A percentile compares a stretch with the other conserved stretches of the same genome.
phyloP scores from a whole-genome alignment of 2,113 vertebrate genomes.

The Nycticryphes semicollaris region DNA sequence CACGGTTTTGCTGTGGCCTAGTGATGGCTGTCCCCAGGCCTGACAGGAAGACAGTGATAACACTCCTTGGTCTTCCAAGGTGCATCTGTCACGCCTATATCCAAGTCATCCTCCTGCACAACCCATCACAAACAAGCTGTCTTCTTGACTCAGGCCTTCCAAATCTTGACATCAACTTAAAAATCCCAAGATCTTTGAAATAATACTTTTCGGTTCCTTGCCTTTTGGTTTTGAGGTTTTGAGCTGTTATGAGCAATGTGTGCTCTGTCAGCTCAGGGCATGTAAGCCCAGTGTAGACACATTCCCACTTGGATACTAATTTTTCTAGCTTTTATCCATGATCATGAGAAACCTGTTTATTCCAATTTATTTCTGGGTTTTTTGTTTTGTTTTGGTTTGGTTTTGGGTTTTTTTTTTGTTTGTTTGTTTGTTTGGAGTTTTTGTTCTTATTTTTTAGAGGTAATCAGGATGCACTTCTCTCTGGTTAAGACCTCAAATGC shows the following conservation, averaged over 20 bases:
- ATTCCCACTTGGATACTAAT: background rate
- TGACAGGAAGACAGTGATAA: background rate
- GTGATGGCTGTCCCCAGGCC: background rate
- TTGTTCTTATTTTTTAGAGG: background rate
- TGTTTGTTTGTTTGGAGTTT: too few relatives aligned
- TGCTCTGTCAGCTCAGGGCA: background rate
- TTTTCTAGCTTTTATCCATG: background rate
- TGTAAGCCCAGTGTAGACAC: accelerated
- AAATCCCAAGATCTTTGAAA: background rate
- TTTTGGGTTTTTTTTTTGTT: background rate
- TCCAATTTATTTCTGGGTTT: background rate
- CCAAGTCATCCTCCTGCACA: background rate
- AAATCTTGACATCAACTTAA: background rate
- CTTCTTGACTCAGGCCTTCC: background rate
- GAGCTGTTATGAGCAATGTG: background rate
- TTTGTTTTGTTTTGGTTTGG: background rate
- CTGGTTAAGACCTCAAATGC: background rate
- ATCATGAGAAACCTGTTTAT: background rate
- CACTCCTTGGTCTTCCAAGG: background rate
- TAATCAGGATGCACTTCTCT: background rate
- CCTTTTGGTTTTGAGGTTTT: background rate
- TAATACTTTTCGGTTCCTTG: background rate
- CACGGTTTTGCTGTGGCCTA: background rate
- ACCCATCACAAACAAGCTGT: background rate
- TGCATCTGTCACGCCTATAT: background rate